phyloP scores from a whole-genome alignment of 2,888 invertebrate species.

The Parnassius glacialis region DNA sequence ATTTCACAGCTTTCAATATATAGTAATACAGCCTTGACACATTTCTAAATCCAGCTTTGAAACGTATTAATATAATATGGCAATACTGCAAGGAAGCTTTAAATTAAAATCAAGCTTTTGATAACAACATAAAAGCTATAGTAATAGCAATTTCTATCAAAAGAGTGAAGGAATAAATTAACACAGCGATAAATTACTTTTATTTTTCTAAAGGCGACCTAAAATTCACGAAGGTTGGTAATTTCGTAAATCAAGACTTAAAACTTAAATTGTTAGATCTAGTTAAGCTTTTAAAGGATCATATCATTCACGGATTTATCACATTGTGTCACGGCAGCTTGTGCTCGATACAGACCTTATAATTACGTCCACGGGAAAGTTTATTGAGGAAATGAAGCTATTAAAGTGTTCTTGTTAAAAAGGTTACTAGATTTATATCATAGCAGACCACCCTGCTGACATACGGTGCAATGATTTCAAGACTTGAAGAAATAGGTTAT shows the following conservation, averaged over 20 bases:
- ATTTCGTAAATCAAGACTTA: conserved; percentile 41
- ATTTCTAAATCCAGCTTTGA: too few species aligned
- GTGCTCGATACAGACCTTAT: conserved; percentile 29
- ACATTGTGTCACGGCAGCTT: conserved; percentile 45
- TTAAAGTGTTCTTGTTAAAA: conserved; percentile 35
- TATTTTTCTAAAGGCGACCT: conserved; percentile 44
- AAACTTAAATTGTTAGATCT: conserved; percentile 41
- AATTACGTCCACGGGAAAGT: conserved; percentile 40
- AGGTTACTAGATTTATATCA: conserved; percentile 25
- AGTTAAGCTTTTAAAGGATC: conserved; percentile 35
- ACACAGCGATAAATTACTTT: conserved; percentile 43
- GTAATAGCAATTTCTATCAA: conserved; percentile 1
- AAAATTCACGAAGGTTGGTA: conserved; percentile 34
- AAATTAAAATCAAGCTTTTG: too few species aligned
- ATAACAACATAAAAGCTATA: not conserved
- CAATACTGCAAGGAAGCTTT: too few species aligned
- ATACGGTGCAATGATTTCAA: conserved; percentile 14
- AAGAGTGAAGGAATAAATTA: conserved; percentile 12
- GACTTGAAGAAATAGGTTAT: not conserved
- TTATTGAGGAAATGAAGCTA: conserved; percentile 41
- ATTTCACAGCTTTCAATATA: too few species aligned
- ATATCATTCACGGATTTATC: conserved; percentile 39
- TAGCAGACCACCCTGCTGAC: conserved; percentile 27
- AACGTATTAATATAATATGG: too few species aligned
- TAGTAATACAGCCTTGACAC: too few species aligned